Conservation (phyloP, 2,113 vertebrate species). For the Vulpes vulpes region DNA sequence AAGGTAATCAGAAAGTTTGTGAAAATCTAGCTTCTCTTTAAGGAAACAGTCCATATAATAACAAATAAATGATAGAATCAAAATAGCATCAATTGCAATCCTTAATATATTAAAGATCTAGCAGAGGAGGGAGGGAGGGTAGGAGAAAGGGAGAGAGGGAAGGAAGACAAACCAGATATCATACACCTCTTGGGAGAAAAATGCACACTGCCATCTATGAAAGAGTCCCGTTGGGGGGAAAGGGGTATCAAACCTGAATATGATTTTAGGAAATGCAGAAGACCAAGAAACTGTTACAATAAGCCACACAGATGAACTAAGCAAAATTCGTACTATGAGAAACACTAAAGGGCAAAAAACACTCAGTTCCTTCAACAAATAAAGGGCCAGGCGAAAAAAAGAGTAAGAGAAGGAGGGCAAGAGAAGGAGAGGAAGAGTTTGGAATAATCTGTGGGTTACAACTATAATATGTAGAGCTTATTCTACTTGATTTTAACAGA, state of each 20-base stretch:
- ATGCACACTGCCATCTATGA: background rate
- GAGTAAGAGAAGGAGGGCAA: too few species aligned
- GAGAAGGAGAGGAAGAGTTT: too few species aligned
- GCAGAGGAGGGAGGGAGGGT: background rate
- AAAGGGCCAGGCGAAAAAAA: background rate
- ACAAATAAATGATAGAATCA: conserved; percentile 8
- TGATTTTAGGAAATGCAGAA: background rate
- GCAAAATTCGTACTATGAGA: background rate
- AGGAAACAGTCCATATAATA: background rate
- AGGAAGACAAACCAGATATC: background rate
- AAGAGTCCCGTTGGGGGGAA: background rate
- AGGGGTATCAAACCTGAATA: background rate
- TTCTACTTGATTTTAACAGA: conserved; percentile 33
- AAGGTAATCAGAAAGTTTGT: background rate
- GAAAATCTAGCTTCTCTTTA: conserved; percentile 39
- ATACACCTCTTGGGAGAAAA: background rate
- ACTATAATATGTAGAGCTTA: background rate
- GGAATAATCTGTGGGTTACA: background rate
- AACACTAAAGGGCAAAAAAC: conserved; percentile 6
- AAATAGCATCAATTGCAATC: background rate
- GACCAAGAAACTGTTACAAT: conserved; percentile 19
- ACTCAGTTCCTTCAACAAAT: conserved; percentile 9
- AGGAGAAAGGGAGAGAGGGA: background rate
- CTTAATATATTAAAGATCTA: background rate
- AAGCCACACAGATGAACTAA: background rate